Evolutionary conservation across 2,797 vertebrate genomes (phyloP).

Genomic region (Botia almorhae): DNA sequence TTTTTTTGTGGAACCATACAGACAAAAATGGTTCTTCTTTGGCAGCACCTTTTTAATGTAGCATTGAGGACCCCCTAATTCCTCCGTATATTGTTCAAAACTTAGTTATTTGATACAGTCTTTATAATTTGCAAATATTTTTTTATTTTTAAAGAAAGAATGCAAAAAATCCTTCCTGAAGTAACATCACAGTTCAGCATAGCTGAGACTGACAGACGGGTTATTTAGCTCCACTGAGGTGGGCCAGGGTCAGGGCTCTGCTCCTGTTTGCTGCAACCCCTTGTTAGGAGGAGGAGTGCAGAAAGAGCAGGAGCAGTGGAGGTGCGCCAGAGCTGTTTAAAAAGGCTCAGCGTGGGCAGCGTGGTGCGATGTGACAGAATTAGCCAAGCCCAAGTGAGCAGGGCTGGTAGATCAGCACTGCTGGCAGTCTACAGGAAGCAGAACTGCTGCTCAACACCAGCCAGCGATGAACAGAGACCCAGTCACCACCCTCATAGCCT

Average conservation of each 20-base stretch:
- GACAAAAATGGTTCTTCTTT: no score
- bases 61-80: not conserved
- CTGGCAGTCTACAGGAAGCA: slow-evolving; percentile 64
- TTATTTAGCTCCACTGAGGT: slow-evolving; percentile 37
- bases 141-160: not conserved
- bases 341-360: slow-evolving; percentile 74
- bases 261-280: slow-evolving; percentile 45
- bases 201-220: slow-evolving; percentile 22
- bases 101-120: no score
- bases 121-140: not conserved
- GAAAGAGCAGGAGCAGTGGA: slow-evolving; percentile 25
- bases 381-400: slow-evolving; percentile 81
- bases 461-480: slow-evolving; percentile 43
- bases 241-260: slow-evolving; percentile 19
- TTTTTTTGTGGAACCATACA: no score
- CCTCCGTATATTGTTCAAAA: no score
- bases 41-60: not conserved
- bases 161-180: not conserved
- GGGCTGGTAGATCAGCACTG: slow-evolving; percentile 71
- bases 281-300: slow-evolving; percentile 21
- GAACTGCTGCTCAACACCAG: slow-evolving; percentile 77
- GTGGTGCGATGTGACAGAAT: slow-evolving; percentile 82
- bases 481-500: not conserved
- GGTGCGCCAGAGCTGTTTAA: slow-evolving; percentile 53
- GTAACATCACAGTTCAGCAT: not conserved